phyloP scores from a whole-genome alignment of 2,113 vertebrate genomes.

The Sigmodon hispidus region DNA sequence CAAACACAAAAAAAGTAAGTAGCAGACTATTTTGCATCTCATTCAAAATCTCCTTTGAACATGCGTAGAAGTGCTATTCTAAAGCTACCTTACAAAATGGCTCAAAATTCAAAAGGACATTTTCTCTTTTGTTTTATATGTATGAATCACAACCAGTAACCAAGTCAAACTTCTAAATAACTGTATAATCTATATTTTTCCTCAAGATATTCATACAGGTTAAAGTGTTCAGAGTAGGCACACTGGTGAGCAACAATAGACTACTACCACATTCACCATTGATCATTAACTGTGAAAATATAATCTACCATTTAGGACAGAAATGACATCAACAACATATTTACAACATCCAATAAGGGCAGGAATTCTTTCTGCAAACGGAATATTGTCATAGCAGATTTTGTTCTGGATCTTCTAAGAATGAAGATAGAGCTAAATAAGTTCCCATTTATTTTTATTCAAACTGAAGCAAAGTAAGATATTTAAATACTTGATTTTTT shows the following conservation, averaged over 20 bases:
- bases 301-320: neutral
- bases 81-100: neutral
- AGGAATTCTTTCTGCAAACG: neutral
- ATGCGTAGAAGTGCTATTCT: neutral
- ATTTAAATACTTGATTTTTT: neutral
- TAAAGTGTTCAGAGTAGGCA: neutral
- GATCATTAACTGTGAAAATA: neutral
- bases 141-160: neutral
- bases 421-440: neutral
- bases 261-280: rapidly evolving
- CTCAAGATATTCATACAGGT: neutral
- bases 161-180: neutral
- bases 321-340: neutral
- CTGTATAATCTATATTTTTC: neutral
- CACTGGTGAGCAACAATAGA: rapidly evolving
- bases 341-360: neutral
- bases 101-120: neutral
- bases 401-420: neutral
- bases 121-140: neutral
- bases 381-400: neutral
- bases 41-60: neutral
- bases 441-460: neutral
- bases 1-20: neutral
- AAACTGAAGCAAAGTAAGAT: neutral
- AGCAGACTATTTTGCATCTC: neutral